Percentiles rank a stretch among this genome's conserved stretches.
phyloP scores from a whole-genome alignment of 2,113 vertebrate genomes.

The Leuciscus idus region DNA sequence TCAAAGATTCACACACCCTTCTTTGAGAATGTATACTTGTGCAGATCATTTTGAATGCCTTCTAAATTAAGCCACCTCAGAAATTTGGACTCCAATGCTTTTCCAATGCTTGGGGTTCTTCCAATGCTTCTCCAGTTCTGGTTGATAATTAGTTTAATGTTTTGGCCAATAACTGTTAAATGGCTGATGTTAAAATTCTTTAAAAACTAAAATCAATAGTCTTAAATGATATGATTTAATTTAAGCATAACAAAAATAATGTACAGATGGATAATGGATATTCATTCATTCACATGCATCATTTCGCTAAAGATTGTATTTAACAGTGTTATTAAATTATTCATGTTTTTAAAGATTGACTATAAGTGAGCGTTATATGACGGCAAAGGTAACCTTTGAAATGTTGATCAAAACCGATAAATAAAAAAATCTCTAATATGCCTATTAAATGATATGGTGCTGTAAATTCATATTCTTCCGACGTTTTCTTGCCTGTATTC shows the following conservation, averaged over 20 bases:
- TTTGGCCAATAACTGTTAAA: not conserved
- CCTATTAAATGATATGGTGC: not conserved
- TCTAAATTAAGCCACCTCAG: not conserved
- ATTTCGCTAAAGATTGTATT: not conserved
- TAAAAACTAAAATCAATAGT: not conserved
- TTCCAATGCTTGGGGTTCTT: not conserved
- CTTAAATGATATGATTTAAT: not conserved
- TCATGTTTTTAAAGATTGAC: not conserved
- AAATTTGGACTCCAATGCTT: not conserved
- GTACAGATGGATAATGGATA: not conserved
- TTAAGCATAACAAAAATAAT: not conserved
- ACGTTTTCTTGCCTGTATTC: not conserved
- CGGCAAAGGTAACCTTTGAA: not conserved
- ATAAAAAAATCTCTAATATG: not conserved
- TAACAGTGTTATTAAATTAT: conserved; percentile 7
- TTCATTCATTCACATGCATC: too few species aligned
- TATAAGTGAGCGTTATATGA: not conserved
- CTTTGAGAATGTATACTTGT: not conserved
- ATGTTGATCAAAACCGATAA: not conserved
- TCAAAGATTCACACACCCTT: not conserved
- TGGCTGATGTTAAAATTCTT: not conserved
- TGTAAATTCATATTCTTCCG: not conserved
- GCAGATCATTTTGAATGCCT: not conserved
- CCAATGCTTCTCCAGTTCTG: not conserved
- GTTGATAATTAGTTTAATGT: not conserved